Evolutionary conservation across 2,888 invertebrate species (phyloP).

Genomic region (Cephus runcator): DNA sequence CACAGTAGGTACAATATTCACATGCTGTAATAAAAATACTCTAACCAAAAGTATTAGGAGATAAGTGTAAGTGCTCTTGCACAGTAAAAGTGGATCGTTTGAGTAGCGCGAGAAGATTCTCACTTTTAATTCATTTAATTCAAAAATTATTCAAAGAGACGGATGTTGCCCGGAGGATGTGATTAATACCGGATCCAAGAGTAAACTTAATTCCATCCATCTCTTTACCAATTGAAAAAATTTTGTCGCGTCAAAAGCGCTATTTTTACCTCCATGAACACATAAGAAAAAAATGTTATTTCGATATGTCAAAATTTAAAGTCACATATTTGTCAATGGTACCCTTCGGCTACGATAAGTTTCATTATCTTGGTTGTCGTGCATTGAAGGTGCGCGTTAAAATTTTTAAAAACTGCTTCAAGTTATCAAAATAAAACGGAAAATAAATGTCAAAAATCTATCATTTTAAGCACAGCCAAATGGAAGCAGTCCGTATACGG

Average conservation of each 20-base stretch:
- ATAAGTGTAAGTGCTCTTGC: neutral
- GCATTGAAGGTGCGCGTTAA: neutral
- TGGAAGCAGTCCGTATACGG: neutral
- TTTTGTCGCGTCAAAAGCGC: no score
- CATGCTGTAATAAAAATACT: neutral
- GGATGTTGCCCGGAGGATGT: neutral
- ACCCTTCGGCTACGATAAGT: neutral
- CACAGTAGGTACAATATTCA: neutral
- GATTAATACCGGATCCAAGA: neutral
- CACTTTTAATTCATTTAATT: neutral
- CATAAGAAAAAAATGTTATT: neutral
- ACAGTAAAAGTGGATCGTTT: neutral
- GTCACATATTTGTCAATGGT: neutral
- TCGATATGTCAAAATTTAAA: neutral
- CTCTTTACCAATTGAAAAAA: neutral
- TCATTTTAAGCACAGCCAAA: neutral
- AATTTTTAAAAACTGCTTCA: neutral
- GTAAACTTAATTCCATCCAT: neutral
- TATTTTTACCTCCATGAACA: no score
- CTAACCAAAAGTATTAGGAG: neutral
- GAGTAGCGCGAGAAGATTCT: neutral
- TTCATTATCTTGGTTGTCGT: neutral
- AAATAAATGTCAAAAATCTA: neutral
- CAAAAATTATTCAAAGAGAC: neutral
- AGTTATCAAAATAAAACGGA: neutral